Conservation (phyloP, 2,888 invertebrate genomes). For the Hydroisotoma schaefferi region DNA sequence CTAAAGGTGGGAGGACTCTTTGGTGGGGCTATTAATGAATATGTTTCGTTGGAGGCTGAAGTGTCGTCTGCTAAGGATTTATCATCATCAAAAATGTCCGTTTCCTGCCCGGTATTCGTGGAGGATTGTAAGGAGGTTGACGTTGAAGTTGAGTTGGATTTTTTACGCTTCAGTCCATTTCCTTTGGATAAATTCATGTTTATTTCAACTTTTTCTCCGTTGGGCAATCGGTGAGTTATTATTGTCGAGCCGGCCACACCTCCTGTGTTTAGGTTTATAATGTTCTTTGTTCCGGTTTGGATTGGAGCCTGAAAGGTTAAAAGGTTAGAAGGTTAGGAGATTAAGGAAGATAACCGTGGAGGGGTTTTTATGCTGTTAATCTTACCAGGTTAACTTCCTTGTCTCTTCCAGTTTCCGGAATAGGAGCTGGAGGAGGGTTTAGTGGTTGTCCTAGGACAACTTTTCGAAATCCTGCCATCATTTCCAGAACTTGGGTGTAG, state of each 20-base stretch:
- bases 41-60: conserved; percentile 4
- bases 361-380: too few species aligned
- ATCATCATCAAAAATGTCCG: conserved; percentile 22
- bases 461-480: conserved; percentile 42
- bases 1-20: not conserved
- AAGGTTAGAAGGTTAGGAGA: too few species aligned
- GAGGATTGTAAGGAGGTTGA: not conserved
- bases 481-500: conserved; percentile 35
- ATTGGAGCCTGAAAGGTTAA: too few species aligned
- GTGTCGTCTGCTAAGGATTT: not conserved
- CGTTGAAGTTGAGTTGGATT: not conserved
- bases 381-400: conserved; percentile 3
- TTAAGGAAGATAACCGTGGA: too few species aligned
- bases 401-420: not conserved
- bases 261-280: conserved; percentile 11
- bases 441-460: conserved; percentile 21
- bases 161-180: not conserved
- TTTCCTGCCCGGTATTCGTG: not conserved
- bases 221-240: conserved; percentile 37
- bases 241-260: conserved; percentile 10
- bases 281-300: conserved; percentile 1
- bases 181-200: conserved; percentile 25
- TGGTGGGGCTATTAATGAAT: conserved; percentile 8
- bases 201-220: conserved; percentile 42
- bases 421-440: not conserved